Conservation (phyloP, 2,113 vertebrate species). For the Spea multiplicata region DNA sequence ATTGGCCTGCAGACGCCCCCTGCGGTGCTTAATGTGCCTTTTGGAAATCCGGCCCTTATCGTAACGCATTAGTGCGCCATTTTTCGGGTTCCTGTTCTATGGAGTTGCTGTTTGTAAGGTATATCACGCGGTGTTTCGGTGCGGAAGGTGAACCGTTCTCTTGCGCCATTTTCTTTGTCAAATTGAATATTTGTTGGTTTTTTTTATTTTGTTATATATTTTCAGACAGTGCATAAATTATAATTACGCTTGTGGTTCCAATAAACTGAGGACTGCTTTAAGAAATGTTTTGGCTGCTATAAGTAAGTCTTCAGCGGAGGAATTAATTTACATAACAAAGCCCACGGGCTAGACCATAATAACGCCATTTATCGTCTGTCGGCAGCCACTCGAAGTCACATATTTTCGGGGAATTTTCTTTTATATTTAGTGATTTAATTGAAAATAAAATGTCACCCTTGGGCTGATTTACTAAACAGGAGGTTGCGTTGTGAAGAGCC, state of each 20-base stretch:
- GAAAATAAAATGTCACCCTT: no score
- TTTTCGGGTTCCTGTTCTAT: background rate
- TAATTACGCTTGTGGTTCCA: constrained; percentile 28
- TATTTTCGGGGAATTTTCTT: no score
- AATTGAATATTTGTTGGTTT: constrained; percentile 5
- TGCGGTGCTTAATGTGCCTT: background rate
- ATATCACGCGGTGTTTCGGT: background rate
- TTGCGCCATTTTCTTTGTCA: constrained; percentile 14
- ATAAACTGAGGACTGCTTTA: background rate
- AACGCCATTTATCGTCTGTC: no score
- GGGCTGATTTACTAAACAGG: no score
- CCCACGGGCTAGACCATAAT: no score
- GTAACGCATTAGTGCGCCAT: background rate
- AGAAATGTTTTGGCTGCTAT: background rate
- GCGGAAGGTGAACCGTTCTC: background rate
- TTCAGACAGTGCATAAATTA: constrained; percentile 39
- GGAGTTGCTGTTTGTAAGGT: background rate
- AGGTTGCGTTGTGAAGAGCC: no score
- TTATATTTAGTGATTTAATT: no score
- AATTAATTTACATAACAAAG: background rate
- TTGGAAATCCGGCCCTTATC: background rate
- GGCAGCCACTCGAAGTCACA: no score
- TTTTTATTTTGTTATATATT: constrained; percentile 33
- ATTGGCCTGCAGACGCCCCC: background rate
- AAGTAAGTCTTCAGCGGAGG: background rate